Evolutionary conservation across 1,140 invertebrate genomes (phyloP), one percentile per base, ranked within the genome.

Genomic region (Armadillidium nasatum): DNA sequence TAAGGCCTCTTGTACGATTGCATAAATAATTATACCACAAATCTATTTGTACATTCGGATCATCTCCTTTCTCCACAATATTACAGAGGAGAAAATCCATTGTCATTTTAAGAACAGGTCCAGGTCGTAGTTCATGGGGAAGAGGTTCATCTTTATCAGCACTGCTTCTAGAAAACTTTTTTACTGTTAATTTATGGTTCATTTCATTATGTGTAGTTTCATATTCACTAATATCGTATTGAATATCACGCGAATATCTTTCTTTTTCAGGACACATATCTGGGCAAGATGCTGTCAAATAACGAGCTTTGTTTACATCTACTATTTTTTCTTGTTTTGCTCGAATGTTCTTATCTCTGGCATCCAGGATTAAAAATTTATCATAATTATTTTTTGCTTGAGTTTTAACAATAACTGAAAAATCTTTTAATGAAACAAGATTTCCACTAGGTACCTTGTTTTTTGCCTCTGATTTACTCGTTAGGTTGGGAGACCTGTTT

Each of bases 181-280:
- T 99, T 0, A 99, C 89, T 0, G 86, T 87, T 68, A 82, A 79
- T 6, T 76, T 73, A 75, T 86, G 87, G 79, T 88, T 85, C 54
- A 83, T 81, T n/a, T 76, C 80, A 19, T 80, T 81, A 72, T 81
- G 60, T 10, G 75, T 23, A 74, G 87, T 86, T 85, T 93, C 92
- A 83, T 88, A 93, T 4, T 82, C 44, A 72, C 87, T 85, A 7
- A 91, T 84, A 84, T 94, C 91, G 81, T 93, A 89, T 84, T 94
- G 91, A 23, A 91, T 89, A 83, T 95, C 92, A 74, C 95, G 86
- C 84, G 95, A 89, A 72, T 96, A 89, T 66, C 97, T 86, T 84
- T 99, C 97, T 83, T 96, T 97, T 84, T 99, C 97, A 0, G 97
- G 96, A 84, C 97, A 99, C 96, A 99, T 99, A 83, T 99, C 97